phyloP scores from a whole-genome alignment of 2,113 vertebrate species.

The Cololabis saira region DNA sequence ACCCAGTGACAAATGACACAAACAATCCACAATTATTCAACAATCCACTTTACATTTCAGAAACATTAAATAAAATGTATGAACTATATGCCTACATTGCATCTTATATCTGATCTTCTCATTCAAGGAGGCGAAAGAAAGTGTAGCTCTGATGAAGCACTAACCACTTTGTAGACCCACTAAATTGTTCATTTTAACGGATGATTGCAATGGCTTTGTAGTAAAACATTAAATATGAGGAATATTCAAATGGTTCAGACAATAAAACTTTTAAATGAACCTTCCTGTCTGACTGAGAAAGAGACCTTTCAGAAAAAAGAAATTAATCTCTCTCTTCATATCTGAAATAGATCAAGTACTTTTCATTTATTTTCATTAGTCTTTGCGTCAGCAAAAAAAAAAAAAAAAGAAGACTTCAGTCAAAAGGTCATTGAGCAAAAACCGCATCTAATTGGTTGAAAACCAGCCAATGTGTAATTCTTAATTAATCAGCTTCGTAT shows the following conservation, averaged over 20 bases:
- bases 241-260: not conserved
- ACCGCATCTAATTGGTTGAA: constrained; percentile 65
- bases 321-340: constrained; percentile 56
- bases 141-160: not conserved
- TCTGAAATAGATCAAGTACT: constrained; percentile 64
- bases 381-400: constrained; percentile 39
- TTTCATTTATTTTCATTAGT: constrained; percentile 72
- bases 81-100: not conserved
- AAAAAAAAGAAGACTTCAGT: constrained; percentile 29
- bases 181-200: too few species aligned
- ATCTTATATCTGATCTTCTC: constrained; percentile 1
- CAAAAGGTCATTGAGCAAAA: constrained; percentile 59
- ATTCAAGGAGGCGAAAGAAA: not conserved
- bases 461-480: constrained; percentile 63
- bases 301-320: constrained; percentile 42
- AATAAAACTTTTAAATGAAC: not conserved
- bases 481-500: constrained; percentile 71
- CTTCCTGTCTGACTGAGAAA: constrained; percentile 10
- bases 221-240: not conserved
- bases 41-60: too few species aligned
- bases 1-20: too few species aligned
- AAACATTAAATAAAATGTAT: too few species aligned
- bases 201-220: too few species aligned
- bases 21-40: too few species aligned
- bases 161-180: too few species aligned